Evolutionary conservation across 1,140 invertebrate genomes (phyloP).

Genomic region (Lepidostoma basale): DNA sequence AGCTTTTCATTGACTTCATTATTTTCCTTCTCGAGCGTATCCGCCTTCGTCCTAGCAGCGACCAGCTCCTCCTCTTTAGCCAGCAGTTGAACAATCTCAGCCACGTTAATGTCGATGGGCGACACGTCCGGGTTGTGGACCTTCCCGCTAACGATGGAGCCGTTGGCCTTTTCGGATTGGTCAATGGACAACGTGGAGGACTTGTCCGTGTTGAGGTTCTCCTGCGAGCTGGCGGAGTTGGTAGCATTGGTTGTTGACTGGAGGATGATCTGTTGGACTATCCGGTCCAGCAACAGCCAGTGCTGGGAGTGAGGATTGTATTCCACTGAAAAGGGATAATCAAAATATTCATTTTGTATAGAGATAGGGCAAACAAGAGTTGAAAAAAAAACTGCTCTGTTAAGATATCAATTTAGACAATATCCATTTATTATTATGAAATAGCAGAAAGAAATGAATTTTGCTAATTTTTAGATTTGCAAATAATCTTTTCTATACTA

Average conservation of each 20-base stretch:
- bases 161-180: constrained; percentile 40
- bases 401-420: neutral
- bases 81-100: constrained; percentile 86
- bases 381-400: too few species aligned
- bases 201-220: constrained; percentile 41
- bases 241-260: constrained; percentile 68
- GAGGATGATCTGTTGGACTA: constrained; percentile 95
- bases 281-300: constrained; percentile 92
- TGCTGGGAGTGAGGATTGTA: constrained; percentile 79
- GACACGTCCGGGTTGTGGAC: constrained; percentile 81
- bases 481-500: neutral
- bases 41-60: constrained; percentile 83
- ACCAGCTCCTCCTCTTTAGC: constrained; percentile 94
- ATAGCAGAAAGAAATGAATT: neutral
- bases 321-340: constrained; percentile 51
- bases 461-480: neutral
- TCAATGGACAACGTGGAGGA: constrained; percentile 43
- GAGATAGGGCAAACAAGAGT: neutral
- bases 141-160: constrained; percentile 46
- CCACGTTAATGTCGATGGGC: constrained; percentile 88
- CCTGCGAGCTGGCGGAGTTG: constrained; percentile 49
- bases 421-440: neutral
- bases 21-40: constrained; percentile 88
- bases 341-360: constrained; percentile 25
- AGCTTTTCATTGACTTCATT: constrained; percentile 83